Evolutionary conservation across 2,888 invertebrate genomes (phyloP), one percentile per base, ranked within the genome.

Genomic region (Drosophila parthenogenetica): DNA sequence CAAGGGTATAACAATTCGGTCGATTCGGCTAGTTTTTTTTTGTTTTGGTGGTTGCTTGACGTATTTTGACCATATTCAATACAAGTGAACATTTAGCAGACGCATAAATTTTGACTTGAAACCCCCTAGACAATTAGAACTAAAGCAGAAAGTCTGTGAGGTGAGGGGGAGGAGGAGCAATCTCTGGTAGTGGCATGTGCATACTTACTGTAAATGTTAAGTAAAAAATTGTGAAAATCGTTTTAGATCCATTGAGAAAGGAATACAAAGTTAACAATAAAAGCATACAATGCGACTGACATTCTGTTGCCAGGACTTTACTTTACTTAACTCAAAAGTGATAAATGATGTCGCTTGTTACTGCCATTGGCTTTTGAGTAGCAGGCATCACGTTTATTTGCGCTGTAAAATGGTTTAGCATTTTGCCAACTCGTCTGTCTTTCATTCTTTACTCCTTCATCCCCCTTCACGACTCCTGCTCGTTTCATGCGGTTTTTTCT

Each of bases 1-100:
- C 86, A 79, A 70, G 89, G 89, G 86, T 37, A 78, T 70, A 75
- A 78, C 86, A 80, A 82, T 88, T 82, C 70, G 86, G 80, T 86
- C 62, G 76, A 72, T 71, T 73, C 71, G 83, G 76, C 75, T 87
- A 73, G 71, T 69, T 76, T 55, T 13, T 35, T 35, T 35, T 35
- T 35, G 35, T 13, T 35, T 65, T 48, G 68, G 77, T 75, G 73
- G 75, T 77, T 55, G 72, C 53, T 69, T 57, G 49, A 68, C 19
- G 35, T 55, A 19, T 42, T 51, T 19, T 48, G 63, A 75, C 57
- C 60, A 45, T 61, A 60, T 61, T 64, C 68, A 60, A 73, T 77
- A 65, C 45, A 17, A 46, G 22, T 32, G 35, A 37, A 29, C 45
- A 17, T 42, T 32, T 16, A 64, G 57, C 50, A 77, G 75, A 77